Evolutionary conservation across 1,140 invertebrate genomes (phyloP).

Genomic region (Ips typographus): DNA sequence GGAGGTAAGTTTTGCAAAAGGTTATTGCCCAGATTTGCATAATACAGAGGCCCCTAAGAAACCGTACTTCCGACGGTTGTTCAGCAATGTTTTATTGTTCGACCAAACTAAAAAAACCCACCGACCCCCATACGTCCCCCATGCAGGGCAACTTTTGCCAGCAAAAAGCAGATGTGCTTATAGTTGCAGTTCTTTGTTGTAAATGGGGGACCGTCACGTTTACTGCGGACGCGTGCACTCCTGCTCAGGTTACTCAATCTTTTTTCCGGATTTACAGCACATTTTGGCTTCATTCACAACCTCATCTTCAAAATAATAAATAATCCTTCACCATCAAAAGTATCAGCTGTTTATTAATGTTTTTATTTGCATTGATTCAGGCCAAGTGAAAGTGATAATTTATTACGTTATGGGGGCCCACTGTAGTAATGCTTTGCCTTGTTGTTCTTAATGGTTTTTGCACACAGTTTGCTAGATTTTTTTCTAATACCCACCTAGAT

Average conservation of each 20-base stretch:
- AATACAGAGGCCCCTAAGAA: conserved; percentile 11
- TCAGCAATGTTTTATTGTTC: not conserved
- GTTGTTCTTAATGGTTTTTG: no score
- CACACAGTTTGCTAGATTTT: no score
- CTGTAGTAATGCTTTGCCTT: no score
- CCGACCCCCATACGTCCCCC: not conserved
- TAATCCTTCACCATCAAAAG: no score
- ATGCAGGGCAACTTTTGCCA: not conserved
- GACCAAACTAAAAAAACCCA: not conserved
- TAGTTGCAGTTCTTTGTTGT: not conserved
- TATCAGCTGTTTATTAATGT: no score
- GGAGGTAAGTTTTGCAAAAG: conserved; percentile 68
- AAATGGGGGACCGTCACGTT: not conserved
- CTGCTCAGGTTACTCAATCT: not conserved
- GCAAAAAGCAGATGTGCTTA: not conserved
- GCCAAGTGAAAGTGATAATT: no score
- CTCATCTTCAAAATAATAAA: no score
- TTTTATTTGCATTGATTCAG: no score
- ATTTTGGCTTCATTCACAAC: no score
- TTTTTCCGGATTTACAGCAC: no score
- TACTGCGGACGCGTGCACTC: not conserved
- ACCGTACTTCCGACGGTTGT: conserved; percentile 28
- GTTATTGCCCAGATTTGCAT: conserved; percentile 33
- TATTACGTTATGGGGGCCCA: no score
- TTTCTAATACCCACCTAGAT: no score